Percentiles rank a stretch among this genome's conserved stretches.
Evolutionary conservation across 64 coral and sea anemone genomes (phyloP).

Genomic region (Stichodactyla helianthus): DNA sequence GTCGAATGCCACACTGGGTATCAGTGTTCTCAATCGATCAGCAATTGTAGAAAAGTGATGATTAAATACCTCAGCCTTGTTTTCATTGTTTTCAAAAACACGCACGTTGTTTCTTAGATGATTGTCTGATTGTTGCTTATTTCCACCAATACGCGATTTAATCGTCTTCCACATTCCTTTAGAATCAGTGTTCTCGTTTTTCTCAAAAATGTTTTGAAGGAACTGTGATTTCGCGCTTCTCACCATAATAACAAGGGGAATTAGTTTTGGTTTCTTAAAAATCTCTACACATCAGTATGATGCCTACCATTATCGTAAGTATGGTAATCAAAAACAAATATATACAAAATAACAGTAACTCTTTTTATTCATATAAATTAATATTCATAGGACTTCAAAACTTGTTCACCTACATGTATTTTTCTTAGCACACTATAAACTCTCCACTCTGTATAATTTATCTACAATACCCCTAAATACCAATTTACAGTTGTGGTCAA

Average conservation of each 20-base stretch:
- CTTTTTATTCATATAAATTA: slow-evolving; percentile 28
- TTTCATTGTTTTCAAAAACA: not conserved
- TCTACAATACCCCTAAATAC: not conserved
- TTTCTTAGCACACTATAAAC: not conserved
- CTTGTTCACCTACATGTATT: not conserved
- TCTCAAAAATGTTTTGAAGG: slow-evolving; percentile 12
- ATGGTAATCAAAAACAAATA: not conserved
- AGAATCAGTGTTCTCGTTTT: slow-evolving; percentile 24
- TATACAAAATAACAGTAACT: not conserved
- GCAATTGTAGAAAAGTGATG: slow-evolving; percentile 36
- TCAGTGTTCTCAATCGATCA: slow-evolving; percentile 6
- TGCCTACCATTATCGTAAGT: too few species aligned
- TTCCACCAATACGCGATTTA: not conserved
- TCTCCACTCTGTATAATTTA: not conserved
- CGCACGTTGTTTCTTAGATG: not conserved
- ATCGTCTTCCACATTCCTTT: slow-evolving; percentile 39
- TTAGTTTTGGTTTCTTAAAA: too few species aligned
- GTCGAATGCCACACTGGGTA: not conserved
- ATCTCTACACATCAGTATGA: too few species aligned
- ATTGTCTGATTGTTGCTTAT: not conserved
- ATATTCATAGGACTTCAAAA: slow-evolving; percentile 14
- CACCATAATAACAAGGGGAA: not conserved
- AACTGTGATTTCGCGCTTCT: not conserved
- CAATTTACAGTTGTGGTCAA: slow-evolving; percentile 12
- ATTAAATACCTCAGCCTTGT: slow-evolving; percentile 31